A percentile compares a stretch with the other conserved stretches of the same genome.
Conservation (phyloP, 2,113 vertebrate species). For the Saimiri boliviensis region DNA sequence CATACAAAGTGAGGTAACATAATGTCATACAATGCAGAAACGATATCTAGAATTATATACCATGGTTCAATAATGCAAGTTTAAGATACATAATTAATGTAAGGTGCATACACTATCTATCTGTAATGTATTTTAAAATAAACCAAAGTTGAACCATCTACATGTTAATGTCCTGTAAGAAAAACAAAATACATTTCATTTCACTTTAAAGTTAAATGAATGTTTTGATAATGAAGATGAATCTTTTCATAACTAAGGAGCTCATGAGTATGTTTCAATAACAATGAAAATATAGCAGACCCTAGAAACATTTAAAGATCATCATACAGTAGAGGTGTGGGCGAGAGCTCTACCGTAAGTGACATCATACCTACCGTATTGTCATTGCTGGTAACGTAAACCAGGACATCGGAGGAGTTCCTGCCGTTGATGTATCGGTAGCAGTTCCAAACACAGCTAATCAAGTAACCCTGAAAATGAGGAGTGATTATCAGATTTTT, state of each 20-base stretch:
- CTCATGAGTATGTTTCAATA: background rate
- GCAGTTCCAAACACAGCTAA: slow-evolving; percentile 99
- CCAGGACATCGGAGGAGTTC: slow-evolving; percentile 93
- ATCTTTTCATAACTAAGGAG: background rate
- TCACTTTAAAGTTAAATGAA: background rate
- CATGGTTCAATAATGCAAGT: background rate
- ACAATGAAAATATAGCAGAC: background rate
- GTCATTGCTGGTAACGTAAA: slow-evolving; percentile 97
- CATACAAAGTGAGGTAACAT: background rate
- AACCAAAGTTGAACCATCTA: background rate
- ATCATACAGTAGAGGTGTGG: rapidly evolving
- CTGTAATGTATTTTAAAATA: background rate
- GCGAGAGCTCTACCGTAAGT: background rate
- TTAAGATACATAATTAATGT: background rate
- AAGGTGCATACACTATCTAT: background rate
- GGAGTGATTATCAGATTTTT: background rate
- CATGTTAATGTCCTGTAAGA: background rate
- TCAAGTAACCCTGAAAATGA: slow-evolving; percentile 92
- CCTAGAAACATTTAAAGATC: background rate
- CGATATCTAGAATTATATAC: background rate
- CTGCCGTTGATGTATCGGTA: slow-evolving; percentile 96
- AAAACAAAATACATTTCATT: background rate
- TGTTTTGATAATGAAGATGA: background rate
- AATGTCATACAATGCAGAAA: background rate
- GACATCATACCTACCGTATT: slow-evolving; percentile 89